Conservation (phyloP, 2,797 vertebrate species). For the Microctenopoma stevenorrisi region DNA sequence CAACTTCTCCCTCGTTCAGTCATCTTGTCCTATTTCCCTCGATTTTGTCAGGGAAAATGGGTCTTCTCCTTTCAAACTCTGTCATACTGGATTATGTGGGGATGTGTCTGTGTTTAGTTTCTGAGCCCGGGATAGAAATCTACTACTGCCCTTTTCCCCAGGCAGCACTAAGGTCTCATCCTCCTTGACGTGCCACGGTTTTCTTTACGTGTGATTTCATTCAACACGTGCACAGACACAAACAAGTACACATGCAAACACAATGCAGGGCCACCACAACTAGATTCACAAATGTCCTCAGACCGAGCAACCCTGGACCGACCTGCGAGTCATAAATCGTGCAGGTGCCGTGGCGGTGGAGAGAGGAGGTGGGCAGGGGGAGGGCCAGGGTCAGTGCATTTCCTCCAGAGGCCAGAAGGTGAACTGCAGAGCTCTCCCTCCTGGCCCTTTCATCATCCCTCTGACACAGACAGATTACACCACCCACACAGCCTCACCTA, state of each 20-base stretch:
- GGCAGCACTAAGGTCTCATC: slow-evolving; percentile 50
- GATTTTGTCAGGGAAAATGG: slow-evolving; percentile 33
- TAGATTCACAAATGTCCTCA: slow-evolving; percentile 60
- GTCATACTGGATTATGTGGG: slow-evolving; percentile 55
- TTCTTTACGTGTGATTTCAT: slow-evolving; percentile 38
- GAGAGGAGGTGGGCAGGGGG: slow-evolving; percentile 53
- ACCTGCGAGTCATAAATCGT: slow-evolving; percentile 74
- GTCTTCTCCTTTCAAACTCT: slow-evolving; percentile 41
- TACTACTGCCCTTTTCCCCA: slow-evolving; percentile 28
- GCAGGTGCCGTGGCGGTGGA: slow-evolving; percentile 58
- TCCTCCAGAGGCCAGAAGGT: slow-evolving; percentile 83
- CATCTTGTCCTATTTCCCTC: slow-evolving; percentile 29
- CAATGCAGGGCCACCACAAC: slow-evolving; percentile 1
- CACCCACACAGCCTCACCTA: slow-evolving; percentile 47
- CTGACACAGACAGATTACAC: slow-evolving; percentile 83
- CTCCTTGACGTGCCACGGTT: slow-evolving; percentile 52
- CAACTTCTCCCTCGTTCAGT: slow-evolving; percentile 37
- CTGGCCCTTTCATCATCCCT: slow-evolving; percentile 82
- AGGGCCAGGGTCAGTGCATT: slow-evolving; percentile 77
- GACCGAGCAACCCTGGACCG: slow-evolving; percentile 65
- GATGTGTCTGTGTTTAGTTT: slow-evolving; percentile 44
- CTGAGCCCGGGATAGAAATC: slow-evolving; percentile 46
- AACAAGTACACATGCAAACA: slow-evolving; percentile 16
- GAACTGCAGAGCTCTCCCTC: slow-evolving; percentile 79
- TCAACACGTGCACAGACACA: slow-evolving; percentile 5